Base-by-base conservation (phyloP, 2,113 vertebrate genomes). In the Oreochromis tanganicae region DNA sequence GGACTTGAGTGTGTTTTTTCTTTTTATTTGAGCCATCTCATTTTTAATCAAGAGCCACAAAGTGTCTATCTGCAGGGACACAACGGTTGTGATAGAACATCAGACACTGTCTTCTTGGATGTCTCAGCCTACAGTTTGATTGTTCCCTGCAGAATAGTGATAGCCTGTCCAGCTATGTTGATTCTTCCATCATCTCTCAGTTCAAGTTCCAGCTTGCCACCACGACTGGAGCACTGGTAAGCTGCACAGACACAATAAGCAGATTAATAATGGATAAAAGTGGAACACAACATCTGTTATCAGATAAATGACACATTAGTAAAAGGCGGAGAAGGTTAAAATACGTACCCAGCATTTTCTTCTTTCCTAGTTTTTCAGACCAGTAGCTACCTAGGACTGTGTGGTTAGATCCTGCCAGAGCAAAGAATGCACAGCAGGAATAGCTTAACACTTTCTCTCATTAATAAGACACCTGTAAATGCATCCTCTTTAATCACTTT, bases 361-460 rank as follows among this genome's bases (percentile, higher is more conserved):
- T 97, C 95, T 99, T 99, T 80, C 97, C 97, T 16, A 99, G 96
- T 85, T 97, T 90, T 88, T 97, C 94, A 43, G 97, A 97, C 98
- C 98, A 99, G 93, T 98, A 99, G 91, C 96, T 95, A 75, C 96
- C 95, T 6, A 98, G 95, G 63, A 99, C 96, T 1, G 98, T 95
- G 89, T 99, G 98, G 1, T 98, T 94, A 88, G 98, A 98, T 29
- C 98, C 98, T 99, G 71, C 29, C 85, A 73, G 29, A 38, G 85
- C 36, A 61, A 24, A 90, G 75, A 32, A 32, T 4, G 8, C 36
- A 19, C 6, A 27, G 0, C 68, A 80, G 9, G 19, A 41, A 8
- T 2, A 48, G 24, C 7, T 54, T 59, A 43, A 3, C 24, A 29
- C 12, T 14, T 55, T 71, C 24, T 59, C 16, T 80, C 32, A 11